phyloP scores from a whole-genome alignment of 2,113 vertebrate species.

The Pachypanchax playfairii region DNA sequence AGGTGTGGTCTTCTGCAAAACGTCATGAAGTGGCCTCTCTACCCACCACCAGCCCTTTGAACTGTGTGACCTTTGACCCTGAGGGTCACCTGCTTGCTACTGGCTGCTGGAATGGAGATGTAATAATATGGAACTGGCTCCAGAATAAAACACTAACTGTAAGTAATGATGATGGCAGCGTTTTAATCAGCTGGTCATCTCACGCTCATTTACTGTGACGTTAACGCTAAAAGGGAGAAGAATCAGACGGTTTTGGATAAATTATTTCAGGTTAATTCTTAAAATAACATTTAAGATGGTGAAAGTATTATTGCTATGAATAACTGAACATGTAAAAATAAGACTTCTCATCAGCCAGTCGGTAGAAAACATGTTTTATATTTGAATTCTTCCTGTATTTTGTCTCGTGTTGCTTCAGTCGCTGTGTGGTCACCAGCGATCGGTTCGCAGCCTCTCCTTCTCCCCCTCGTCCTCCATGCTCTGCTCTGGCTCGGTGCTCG shows the following conservation, averaged over 20 bases:
- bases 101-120: constrained; percentile 83
- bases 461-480: constrained; percentile 75
- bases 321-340: too few relatives aligned
- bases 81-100: constrained; percentile 78
- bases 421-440: constrained; percentile 74
- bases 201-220: too few relatives aligned
- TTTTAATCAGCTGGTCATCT: too few relatives aligned
- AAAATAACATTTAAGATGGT: too few relatives aligned
- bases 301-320: too few relatives aligned
- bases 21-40: constrained; percentile 67
- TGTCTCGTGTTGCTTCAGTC: constrained; percentile 63
- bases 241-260: too few relatives aligned
- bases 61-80: constrained; percentile 85
- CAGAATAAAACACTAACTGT: constrained; percentile 66
- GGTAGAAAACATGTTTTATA: too few relatives aligned
- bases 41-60: constrained; percentile 73
- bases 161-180: constrained; percentile 19
- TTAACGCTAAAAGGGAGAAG: too few relatives aligned
- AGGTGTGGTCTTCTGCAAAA: constrained; percentile 84
- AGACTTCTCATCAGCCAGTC: too few relatives aligned
- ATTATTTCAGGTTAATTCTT: too few relatives aligned
- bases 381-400: too few relatives aligned
- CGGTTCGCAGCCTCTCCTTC: constrained; percentile 83
- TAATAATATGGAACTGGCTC: constrained; percentile 80
- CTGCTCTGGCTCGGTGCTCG: constrained; percentile 80